A percentile compares a stretch with the other conserved stretches of the same genome.
Evolutionary conservation across 2,797 vertebrate genomes (phyloP).

Genomic region (Fringilla coelebs): DNA sequence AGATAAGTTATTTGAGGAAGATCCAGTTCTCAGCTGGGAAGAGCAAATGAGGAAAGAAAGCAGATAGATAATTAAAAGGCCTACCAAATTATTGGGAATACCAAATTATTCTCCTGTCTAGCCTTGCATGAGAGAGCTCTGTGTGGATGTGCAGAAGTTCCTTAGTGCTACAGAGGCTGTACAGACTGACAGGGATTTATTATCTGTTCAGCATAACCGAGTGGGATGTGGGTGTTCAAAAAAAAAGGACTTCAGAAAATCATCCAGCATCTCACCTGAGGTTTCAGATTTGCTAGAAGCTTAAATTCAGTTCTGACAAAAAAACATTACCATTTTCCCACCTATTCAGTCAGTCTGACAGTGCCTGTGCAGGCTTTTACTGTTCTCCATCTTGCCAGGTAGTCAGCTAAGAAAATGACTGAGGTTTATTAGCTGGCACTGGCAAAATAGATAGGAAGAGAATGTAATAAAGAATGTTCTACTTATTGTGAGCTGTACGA

Average conservation of each 20-base stretch:
- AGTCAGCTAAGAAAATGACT: slow-evolving; percentile 34
- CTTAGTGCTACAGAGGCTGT: background rate
- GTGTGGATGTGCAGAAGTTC: background rate
- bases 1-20: background rate
- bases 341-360: background rate
- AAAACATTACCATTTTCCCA: background rate
- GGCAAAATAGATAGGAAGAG: slow-evolving; percentile 26
- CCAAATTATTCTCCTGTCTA: background rate
- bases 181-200: background rate
- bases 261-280: background rate
- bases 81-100: background rate
- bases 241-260: background rate
- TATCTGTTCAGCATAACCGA: background rate
- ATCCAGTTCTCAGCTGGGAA: background rate
- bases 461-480: background rate
- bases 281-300: background rate
- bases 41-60: background rate
- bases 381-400: background rate
- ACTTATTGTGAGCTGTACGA: background rate
- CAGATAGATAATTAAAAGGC: background rate
- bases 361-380: background rate
- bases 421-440: slow-evolving; percentile 20
- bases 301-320: background rate
- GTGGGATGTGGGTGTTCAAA: background rate
- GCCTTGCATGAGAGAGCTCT: background rate